Base-by-base conservation (phyloP, 2,113 vertebrate species). In the Burhinus oedicnemus region DNA sequence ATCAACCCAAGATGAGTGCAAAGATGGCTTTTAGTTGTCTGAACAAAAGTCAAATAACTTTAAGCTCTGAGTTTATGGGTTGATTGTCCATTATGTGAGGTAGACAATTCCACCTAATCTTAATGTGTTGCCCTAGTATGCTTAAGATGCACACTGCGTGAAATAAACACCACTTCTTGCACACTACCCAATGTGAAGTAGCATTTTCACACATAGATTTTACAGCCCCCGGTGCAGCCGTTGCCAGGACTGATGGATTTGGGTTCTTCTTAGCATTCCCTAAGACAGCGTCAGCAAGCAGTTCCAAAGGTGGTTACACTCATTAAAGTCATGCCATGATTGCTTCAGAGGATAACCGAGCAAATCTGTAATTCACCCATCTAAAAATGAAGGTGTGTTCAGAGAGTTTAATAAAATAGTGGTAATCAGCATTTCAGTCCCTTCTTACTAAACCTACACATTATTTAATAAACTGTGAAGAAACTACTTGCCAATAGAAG, bases 251-350 rank as follows among this genome's bases (percentile, higher is more conserved):
- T 62, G 38, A 9, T 57, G 20, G 77, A 75, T 83, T 58, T 27
- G 36, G 3, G 27, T 58, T 91, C 27, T 65, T 65, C 42, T 54
- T 51, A 58, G 38, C 4, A 64, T 85, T 79, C 38, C 26, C 32
- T 55, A 76, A 62, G 8, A 12, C 42, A 54, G 4, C 5, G 14
- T 52, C 15, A 57, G 19, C 55, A 88, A 78, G n/a, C 32, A 57
- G n/a, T 68, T 76, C 64, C 49, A 68, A 68, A 85, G 38, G 7
- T 69, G 8, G 6, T 45, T 79, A 64, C 38, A 57, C 30, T 42
- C 0, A 0, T 65, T 70, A 90, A 30, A 20, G 7, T 11, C 38
- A 74, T 32, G 6, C 5, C 40, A 18, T 7, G 12, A 57, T 45
- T 82, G 3, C 15, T 61, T 52, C 51, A 62, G 38, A 62, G 25